These are phyloP conservation scores for Eubasilissa regina DNA, from an alignment of 1,140 invertebrate genomes.

Conservation along the genomic window DNA sequence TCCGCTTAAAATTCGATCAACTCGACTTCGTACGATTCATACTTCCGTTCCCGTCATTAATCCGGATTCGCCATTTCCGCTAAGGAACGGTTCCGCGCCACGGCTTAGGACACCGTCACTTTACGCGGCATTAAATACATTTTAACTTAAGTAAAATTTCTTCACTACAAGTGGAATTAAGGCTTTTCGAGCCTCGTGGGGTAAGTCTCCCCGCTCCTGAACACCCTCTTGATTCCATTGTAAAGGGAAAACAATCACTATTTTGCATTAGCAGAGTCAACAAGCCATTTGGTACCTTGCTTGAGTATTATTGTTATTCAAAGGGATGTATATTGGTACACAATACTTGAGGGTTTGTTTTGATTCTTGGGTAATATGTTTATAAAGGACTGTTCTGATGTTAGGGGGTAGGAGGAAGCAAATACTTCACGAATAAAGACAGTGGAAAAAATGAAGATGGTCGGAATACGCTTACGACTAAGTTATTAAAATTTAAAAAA, in stretches of 20 bases:
- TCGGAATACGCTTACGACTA: too few relatives aligned
- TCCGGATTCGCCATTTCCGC: not conserved
- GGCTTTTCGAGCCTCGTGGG: not conserved
- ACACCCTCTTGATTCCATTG: constrained; percentile 5
- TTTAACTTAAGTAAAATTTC: constrained; percentile 57
- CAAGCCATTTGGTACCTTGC: constrained; percentile 28
- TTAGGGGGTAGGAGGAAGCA: too few relatives aligned
- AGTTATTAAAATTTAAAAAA: too few relatives aligned
- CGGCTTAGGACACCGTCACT: constrained; percentile 41
- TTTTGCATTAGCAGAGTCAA: constrained; percentile 46
- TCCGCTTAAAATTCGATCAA: too few relatives aligned
- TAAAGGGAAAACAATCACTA: constrained; percentile 45
- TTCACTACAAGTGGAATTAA: constrained; percentile 46
- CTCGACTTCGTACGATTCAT: not conserved
- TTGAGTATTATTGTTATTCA: constrained; percentile 36
- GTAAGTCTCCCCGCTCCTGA: not conserved
- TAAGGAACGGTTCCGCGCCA: not conserved
- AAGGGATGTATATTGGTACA: not conserved
- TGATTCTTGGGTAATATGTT: not conserved
- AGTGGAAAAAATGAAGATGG: too few relatives aligned
- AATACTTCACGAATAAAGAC: too few relatives aligned
- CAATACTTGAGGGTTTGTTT: too few relatives aligned
- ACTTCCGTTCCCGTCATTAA: not conserved
- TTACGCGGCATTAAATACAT: constrained; percentile 57
- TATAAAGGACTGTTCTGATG: too few relatives aligned